These are phyloP conservation scores for Melikaiella ostensackeni DNA, from an alignment of 2,888 invertebrate genomes.

Conservation along the genomic window DNA sequence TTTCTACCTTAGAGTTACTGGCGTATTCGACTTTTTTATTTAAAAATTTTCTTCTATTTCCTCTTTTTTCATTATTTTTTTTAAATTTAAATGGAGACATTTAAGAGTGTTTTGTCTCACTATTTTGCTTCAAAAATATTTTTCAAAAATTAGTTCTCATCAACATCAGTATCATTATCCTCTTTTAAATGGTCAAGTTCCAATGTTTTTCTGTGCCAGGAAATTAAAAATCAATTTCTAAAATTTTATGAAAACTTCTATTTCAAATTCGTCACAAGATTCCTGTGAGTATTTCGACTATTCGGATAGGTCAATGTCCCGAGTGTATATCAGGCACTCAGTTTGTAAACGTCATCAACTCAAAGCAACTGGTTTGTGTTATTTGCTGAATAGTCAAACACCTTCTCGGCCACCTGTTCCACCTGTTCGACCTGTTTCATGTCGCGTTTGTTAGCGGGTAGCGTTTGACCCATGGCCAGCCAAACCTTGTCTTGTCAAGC, in stretches of 20 bases:
- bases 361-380: slow-evolving; percentile 28
- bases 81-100: no score
- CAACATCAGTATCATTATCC: no score
- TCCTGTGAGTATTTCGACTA: slow-evolving; percentile 4
- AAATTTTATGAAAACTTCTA: neutral
- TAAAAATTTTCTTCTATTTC: no score
- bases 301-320: slow-evolving; percentile 30
- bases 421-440: slow-evolving; percentile 36
- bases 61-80: no score
- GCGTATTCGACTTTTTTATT: no score
- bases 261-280: neutral
- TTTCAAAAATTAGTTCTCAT: no score
- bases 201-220: no score
- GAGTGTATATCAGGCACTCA: neutral
- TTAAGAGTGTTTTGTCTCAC: no score
- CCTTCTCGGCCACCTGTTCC: slow-evolving; percentile 27
- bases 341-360: slow-evolving; percentile 13
- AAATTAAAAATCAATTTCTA: neutral
- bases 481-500: slow-evolving; percentile 32
- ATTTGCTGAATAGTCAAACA: slow-evolving; percentile 32
- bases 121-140: no score
- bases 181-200: no score
- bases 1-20: no score
- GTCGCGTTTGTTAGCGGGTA: neutral
- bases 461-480: slow-evolving; percentile 2